Evolutionary conservation across 2,113 vertebrate genomes (phyloP).

Genomic region (Tachysurus vachellii): DNA sequence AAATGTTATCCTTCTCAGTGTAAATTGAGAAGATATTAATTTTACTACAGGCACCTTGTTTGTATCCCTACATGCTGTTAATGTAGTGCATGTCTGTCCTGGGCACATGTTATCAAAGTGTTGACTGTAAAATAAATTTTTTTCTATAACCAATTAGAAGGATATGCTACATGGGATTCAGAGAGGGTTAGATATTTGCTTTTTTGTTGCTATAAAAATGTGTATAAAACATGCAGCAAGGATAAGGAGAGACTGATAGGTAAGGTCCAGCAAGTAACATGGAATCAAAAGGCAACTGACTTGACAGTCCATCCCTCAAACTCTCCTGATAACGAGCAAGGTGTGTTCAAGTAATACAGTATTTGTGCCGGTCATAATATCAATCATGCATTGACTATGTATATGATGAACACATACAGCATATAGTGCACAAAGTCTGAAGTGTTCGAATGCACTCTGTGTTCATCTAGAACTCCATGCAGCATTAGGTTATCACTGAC

Average conservation of each 20-base stretch:
- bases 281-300: conserved; percentile 35
- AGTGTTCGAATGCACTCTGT: conserved; percentile 7
- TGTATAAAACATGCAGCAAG: conserved; percentile 54
- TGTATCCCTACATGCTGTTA: conserved; percentile 20
- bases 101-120: conserved; percentile 29
- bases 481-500: conserved; percentile 31
- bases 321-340: conserved; percentile 34
- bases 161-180: conserved; percentile 42
- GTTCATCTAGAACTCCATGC: conserved; percentile 31
- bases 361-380: conserved; percentile 28
- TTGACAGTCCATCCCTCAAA: conserved; percentile 29
- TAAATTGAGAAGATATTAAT: conserved; percentile 4
- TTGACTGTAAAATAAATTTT: conserved; percentile 39
- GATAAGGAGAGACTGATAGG: conserved; percentile 11
- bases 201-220: conserved; percentile 38
- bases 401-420: conserved; percentile 30
- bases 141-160: conserved; percentile 22
- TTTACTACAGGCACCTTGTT: conserved; percentile 41
- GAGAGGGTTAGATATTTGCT: conserved; percentile 34
- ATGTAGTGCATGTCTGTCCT: conserved; percentile 30
- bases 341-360: conserved; percentile 35
- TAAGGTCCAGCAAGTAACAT: conserved; percentile 18
- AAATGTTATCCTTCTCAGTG: background rate
- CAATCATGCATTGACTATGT: conserved; percentile 35
- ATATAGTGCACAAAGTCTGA: conserved; percentile 34